These are phyloP conservation scores for Rapana venosa DNA, from an alignment of 2,888 invertebrate species.

Conservation along the genomic window DNA sequence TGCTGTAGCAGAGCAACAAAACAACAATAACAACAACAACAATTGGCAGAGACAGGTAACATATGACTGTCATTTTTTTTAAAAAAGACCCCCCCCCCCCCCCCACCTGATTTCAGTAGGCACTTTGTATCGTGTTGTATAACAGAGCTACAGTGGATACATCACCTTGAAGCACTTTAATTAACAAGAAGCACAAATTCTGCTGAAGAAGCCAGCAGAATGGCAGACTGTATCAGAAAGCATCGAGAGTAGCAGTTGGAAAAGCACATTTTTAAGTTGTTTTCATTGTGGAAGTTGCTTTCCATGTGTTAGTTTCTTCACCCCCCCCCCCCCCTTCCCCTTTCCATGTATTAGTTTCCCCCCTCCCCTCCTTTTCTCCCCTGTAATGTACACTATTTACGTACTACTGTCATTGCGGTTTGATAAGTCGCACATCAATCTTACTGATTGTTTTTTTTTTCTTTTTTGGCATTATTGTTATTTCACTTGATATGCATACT, in stretches of 20 bases:
- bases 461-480: not conserved
- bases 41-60: no score
- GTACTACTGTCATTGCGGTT: not conserved
- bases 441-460: not conserved
- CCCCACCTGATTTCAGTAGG: not conserved
- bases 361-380: not conserved
- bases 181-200: not conserved
- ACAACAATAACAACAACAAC: no score
- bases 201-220: not conserved
- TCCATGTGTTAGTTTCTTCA: not conserved
- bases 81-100: no score
- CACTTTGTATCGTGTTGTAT: not conserved
- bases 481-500: no score
- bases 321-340: no score
- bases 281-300: not conserved
- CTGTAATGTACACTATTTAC: not conserved
- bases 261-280: not conserved
- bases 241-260: not conserved
- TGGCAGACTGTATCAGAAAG: not conserved
- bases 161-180: not conserved
- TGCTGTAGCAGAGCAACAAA: not conserved
- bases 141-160: not conserved
- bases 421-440: not conserved
- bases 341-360: not conserved
- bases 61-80: no score